Conservation (phyloP, 30 jellyfish, hydroid and myxozoan genomes). For the Morbakka virulenta region DNA sequence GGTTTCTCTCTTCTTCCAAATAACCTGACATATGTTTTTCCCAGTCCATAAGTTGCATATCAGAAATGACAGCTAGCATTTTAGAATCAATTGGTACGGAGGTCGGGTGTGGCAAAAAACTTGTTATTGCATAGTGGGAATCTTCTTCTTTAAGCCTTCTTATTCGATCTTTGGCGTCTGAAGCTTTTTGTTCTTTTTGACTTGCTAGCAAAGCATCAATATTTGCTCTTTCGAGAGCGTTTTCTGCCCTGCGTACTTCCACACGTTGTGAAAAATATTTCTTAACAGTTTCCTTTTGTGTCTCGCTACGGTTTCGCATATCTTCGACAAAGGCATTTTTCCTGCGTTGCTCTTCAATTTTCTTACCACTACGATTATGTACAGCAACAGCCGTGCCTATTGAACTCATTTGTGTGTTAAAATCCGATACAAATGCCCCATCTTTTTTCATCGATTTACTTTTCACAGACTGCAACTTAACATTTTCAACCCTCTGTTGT, state of each 20-base stretch:
- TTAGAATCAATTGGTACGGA: slow-evolving; percentile 42
- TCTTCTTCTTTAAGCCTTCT: background rate
- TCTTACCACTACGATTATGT: slow-evolving; percentile 11
- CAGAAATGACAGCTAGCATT: slow-evolving; percentile 63
- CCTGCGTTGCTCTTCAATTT: background rate
- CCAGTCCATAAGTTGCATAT: too few relatives aligned
- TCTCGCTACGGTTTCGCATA: background rate
- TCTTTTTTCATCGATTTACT: background rate
- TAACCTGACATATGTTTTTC: too few relatives aligned
- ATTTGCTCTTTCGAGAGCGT: slow-evolving; percentile 34
- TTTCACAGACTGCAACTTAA: background rate
- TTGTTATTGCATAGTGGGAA: background rate
- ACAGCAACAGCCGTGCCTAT: slow-evolving; percentile 42
- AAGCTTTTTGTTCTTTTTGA: slow-evolving; percentile 2
- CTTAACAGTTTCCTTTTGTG: slow-evolving; percentile 49
- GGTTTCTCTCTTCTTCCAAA: too few relatives aligned
- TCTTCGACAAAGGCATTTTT: slow-evolving; percentile 1
- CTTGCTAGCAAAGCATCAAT: slow-evolving; percentile 11
- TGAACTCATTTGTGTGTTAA: slow-evolving; percentile 48
- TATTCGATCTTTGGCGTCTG: slow-evolving; percentile 35
- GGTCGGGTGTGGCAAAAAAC: background rate
- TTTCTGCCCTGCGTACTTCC: slow-evolving; percentile 35
- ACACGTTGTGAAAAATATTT: slow-evolving; percentile 38
- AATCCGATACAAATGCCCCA: slow-evolving; percentile 35
- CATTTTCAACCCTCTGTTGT: slow-evolving; percentile 15